Evolutionary conservation across 2,888 invertebrate genomes (phyloP).

Genomic region (Petrolisthes cinctipes): DNA sequence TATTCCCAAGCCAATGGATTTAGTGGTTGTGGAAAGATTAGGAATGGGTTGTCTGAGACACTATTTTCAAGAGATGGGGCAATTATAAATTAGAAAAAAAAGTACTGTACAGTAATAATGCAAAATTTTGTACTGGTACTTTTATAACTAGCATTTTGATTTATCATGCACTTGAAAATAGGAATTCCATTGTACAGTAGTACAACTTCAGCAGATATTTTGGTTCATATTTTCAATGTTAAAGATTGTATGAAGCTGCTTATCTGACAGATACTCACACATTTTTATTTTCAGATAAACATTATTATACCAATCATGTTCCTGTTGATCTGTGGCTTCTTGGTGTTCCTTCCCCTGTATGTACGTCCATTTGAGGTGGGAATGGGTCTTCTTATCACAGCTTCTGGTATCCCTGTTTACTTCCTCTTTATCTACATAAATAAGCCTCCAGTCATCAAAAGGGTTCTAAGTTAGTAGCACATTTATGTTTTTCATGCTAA

Average conservation of each 20-base stretch:
- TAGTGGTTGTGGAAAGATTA: no score
- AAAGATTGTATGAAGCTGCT: no score
- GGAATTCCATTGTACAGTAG: neutral
- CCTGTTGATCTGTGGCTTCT: conserved; percentile 81
- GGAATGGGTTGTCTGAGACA: no score
- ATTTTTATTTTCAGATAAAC: conserved; percentile 19
- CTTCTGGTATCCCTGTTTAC: conserved; percentile 89
- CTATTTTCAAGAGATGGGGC: no score
- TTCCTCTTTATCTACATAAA: conserved; percentile 78
- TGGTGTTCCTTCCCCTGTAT: conserved; percentile 83
- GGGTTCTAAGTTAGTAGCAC: conserved; percentile 36
- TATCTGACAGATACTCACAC: no score
- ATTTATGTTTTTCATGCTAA: no score
- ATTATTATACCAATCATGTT: conserved; percentile 71
- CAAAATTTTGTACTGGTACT: no score
- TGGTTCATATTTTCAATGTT: neutral
- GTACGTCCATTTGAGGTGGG: conserved; percentile 85
- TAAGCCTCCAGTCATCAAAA: conserved; percentile 50
- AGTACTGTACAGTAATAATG: no score
- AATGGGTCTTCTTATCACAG: conserved; percentile 82
- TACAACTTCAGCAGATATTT: neutral
- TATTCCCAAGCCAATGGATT: no score
- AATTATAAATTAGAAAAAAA: no score
- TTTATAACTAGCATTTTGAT: neutral
- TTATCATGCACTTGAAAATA: neutral